These are phyloP conservation scores for Ellobius talpinus DNA, from an alignment of 2,113 vertebrate genomes.

Conservation along the genomic window DNA sequence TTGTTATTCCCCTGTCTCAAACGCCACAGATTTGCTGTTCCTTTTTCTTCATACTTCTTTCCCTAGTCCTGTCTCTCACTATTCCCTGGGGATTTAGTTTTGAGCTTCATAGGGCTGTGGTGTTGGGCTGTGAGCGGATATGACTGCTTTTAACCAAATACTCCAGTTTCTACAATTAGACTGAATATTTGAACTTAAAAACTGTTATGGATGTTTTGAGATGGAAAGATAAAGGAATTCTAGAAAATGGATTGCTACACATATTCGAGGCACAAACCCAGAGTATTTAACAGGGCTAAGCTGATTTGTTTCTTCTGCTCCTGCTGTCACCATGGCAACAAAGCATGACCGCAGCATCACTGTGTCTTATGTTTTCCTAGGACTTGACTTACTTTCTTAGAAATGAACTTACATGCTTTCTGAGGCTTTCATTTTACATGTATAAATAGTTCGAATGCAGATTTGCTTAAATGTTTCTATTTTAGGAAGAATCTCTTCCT, in stretches of 20 bases:
- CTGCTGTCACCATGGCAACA: background rate
- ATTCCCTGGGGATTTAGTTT: background rate
- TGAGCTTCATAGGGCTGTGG: too few relatives aligned
- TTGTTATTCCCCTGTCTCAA: background rate
- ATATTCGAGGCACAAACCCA: background rate
- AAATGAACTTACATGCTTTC: background rate
- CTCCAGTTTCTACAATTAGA: background rate
- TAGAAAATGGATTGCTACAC: background rate
- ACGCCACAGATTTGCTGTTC: too few relatives aligned
- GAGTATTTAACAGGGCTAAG: background rate
- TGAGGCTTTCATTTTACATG: background rate
- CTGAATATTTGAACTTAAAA: background rate
- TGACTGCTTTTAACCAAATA: background rate
- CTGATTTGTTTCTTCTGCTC: background rate
- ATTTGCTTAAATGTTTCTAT: background rate
- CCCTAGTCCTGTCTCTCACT: too few relatives aligned
- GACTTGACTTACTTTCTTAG: background rate
- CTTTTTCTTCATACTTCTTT: background rate
- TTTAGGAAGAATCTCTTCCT: background rate
- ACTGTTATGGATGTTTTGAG: background rate
- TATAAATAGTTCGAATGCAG: background rate
- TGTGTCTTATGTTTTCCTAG: background rate
- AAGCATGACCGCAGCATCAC: background rate
- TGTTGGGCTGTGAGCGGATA: background rate
- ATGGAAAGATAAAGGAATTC: background rate